Evolutionary conservation across 1,140 invertebrate species (phyloP), one percentile per base, ranked within the genome.

Genomic region (Drosophila miranda): DNA sequence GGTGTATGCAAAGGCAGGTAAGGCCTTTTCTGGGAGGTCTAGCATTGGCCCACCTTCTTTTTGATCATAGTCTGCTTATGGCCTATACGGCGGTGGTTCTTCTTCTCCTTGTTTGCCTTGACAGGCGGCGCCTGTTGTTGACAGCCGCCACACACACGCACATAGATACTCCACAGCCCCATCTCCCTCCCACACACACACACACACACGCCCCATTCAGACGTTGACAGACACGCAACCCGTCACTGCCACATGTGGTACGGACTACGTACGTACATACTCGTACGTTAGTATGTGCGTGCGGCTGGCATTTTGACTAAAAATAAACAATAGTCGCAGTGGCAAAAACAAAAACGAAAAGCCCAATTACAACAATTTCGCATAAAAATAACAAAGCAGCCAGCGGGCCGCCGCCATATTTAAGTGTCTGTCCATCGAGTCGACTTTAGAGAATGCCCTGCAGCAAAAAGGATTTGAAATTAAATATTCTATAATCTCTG

Each of bases 301-400:
- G 75, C 14, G 43, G 28, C 53, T 41, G 70, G 57, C 73, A 64
- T 71, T 75, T 73, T 56, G 58, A 67, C 77, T 86, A 66, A 77
- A 81, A 80, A 75, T 87, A 86, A 87, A 87, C 81, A 87, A 81
- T 67, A 52, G 51, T 49, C 50, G 41, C 54, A 60, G 61, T 59
- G 63, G 43, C n/a, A 68, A 70, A 48, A 68, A 60, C 50, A 58
- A 8, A 9, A 49, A 19, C 34, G 21, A 13, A 38, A 13, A 38
- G 5, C 11, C 23, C 54, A 48, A 43, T 68, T 67, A 55, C 44
- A 64, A 41, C 28, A 61, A 53, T 61, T 23, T n/a, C 41, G 26
- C 41, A 55, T 19, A 28, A 46, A 61, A 63, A 61, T 48, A 34
- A 26, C n/a, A n/a, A n/a, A 23, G n/a, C 38, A 14, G 38, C 41